phyloP scores from a whole-genome alignment of 1,140 invertebrate genomes.

The Zaprionus capensis region DNA sequence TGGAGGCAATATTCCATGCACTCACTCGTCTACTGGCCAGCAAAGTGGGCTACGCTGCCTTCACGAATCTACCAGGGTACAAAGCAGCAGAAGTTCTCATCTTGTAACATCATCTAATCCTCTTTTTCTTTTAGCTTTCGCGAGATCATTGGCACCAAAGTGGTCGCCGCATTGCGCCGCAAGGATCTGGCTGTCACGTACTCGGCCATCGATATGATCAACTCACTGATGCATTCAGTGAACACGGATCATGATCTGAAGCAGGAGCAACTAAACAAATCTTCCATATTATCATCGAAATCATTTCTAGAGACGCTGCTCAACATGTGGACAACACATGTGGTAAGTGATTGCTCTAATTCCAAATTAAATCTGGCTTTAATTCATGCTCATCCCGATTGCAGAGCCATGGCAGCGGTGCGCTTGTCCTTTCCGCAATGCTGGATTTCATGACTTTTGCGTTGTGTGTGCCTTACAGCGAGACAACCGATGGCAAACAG shows the following conservation, averaged over 20 bases:
- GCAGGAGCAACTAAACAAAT: conserved; percentile 99
- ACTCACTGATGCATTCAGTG: conserved; percentile 99
- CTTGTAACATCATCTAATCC: not conserved
- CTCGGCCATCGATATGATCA: conserved; percentile 98
- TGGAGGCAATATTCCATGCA: conserved; percentile 97
- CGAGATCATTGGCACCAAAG: conserved; percentile 96
- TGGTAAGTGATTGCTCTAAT: conserved; percentile 87
- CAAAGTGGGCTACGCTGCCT: conserved; percentile 98
- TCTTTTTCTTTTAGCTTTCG: conserved; percentile 89
- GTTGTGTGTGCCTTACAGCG: conserved; percentile 98
- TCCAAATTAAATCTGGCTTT: not conserved
- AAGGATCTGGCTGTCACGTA: conserved; percentile 96
- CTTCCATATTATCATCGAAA: conserved; percentile 95
- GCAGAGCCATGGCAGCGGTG: conserved; percentile 92
- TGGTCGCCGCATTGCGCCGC: conserved; percentile 95
- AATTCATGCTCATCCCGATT: conserved; percentile 28
- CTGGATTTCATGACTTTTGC: conserved; percentile 99
- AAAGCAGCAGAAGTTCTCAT: not conserved
- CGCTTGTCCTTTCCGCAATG: conserved; percentile 95
- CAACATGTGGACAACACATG: conserved; percentile 97
- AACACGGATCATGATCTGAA: conserved; percentile 97
- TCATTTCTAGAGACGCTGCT: conserved; percentile 97
- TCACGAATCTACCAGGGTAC: conserved; percentile 95
- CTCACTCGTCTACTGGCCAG: conserved; percentile 96
- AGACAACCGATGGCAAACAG: conserved; percentile 98